Conservation (phyloP, 2,797 vertebrate genomes). For the Chaenodraco wilsoni region DNA sequence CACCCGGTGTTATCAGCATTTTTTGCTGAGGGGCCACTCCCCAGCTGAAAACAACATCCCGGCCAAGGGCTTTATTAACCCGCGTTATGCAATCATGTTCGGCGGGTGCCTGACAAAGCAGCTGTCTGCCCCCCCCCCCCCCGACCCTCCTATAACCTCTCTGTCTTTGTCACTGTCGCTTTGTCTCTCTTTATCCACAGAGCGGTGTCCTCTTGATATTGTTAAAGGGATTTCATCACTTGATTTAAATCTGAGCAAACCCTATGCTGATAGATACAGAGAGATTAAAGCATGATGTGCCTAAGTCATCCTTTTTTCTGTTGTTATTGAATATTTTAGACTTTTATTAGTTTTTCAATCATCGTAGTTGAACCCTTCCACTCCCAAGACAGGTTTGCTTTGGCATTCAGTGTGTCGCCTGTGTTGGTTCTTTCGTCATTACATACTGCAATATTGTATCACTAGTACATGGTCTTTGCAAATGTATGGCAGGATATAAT, state of each 20-base stretch:
- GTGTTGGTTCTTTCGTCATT: not conserved
- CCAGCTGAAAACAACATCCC: conserved; percentile 65
- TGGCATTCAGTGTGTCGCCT: not conserved
- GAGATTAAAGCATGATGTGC: not conserved
- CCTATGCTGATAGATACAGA: not conserved
- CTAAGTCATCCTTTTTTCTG: not conserved
- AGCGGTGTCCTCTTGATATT: conserved; percentile 17
- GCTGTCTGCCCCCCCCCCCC: conserved; percentile 29
- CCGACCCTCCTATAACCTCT: conserved; percentile 54
- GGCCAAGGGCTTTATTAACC: conserved; percentile 69
- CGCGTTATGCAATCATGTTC: conserved; percentile 64
- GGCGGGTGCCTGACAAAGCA: conserved; percentile 59
- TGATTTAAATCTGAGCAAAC: not conserved
- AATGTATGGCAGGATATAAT: not conserved
- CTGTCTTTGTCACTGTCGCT: conserved; percentile 35
- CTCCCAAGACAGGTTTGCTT: not conserved
- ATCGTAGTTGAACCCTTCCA: not conserved
- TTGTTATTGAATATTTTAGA: not conserved
- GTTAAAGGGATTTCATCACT: not conserved
- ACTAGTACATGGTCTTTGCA: not conserved
- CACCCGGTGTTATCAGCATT: conserved; percentile 71
- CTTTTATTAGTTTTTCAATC: not conserved
- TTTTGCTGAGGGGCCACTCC: conserved; percentile 67
- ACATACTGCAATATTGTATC: not conserved
- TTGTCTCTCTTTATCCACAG: conserved; percentile 24